These are phyloP conservation scores for Gymnoscopelus microlampas DNA, from an alignment of 2,797 vertebrate species.

Conservation along the genomic window DNA sequence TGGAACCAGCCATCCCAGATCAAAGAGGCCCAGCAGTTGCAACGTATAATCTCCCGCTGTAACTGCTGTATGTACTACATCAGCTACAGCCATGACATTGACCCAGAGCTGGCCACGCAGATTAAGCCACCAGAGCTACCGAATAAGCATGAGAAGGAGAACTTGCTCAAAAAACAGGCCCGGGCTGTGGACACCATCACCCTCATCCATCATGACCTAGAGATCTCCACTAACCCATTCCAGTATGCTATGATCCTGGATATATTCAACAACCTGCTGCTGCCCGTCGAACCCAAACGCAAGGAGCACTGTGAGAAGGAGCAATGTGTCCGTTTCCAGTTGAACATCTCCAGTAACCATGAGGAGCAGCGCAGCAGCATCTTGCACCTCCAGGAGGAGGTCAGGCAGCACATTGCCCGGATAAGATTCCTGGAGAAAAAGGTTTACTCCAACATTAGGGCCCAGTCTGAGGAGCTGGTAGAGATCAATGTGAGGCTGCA, in stretches of 20 bases:
- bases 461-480: constrained; percentile 88
- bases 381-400: constrained; percentile 93
- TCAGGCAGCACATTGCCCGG: constrained; percentile 94
- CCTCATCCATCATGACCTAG: constrained; percentile 96
- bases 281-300: constrained; percentile 95
- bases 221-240: constrained; percentile 97
- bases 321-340: constrained; percentile 96
- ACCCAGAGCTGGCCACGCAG: constrained; percentile 94
- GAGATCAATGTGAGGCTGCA: constrained; percentile 89
- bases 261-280: constrained; percentile 96
- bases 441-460: constrained; percentile 96
- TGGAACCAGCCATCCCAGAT: constrained; percentile 96
- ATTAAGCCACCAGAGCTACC: constrained; percentile 94
- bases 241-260: constrained; percentile 99
- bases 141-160: constrained; percentile 92
- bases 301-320: constrained; percentile 99
- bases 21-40: constrained; percentile 94
- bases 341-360: constrained; percentile 98
- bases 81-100: constrained; percentile 98
- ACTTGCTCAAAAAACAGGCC: constrained; percentile 96
- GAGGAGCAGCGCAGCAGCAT: constrained; percentile 99
- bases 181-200: constrained; percentile 98
- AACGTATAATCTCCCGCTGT: constrained; percentile 98
- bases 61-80: constrained; percentile 99
- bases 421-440: constrained; percentile 96